Evolutionary conservation across 2,797 vertebrate species (phyloP).

Genomic region (Oceanodroma leucorhoa): DNA sequence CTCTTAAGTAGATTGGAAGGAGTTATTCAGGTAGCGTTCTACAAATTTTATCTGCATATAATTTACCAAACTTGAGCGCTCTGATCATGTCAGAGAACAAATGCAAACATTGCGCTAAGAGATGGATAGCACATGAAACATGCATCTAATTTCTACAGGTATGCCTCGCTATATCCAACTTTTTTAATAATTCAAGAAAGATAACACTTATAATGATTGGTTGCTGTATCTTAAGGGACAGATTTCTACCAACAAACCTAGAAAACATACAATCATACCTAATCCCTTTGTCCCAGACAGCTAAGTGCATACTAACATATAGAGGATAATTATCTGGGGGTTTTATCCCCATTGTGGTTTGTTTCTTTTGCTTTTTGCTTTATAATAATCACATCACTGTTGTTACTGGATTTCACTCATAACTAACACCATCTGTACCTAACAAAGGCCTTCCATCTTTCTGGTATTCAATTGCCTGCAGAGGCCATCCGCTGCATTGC

Average conservation of each 20-base stretch:
- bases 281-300: not conserved
- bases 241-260: not conserved
- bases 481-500: not conserved
- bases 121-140: not conserved
- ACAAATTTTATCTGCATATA: not conserved
- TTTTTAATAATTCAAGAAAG: not conserved
- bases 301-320: not conserved
- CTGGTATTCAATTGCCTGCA: not conserved
- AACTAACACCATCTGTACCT: not conserved
- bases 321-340: not conserved
- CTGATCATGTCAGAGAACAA: not conserved
- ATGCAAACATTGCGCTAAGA: not conserved
- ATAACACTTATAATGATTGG: not conserved
- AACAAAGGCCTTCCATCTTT: not conserved
- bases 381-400: not conserved
- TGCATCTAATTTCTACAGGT: not conserved
- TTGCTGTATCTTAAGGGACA: not conserved
- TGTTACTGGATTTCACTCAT: not conserved
- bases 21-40: not conserved
- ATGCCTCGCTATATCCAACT: not conserved
- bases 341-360: not conserved
- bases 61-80: not conserved
- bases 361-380: not conserved
- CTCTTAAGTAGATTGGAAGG: not conserved
- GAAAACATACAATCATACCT: not conserved